These are phyloP conservation scores for Sebastes steindachneri DNA, from an alignment of 2,797 vertebrate genomes.

Conservation along the genomic window DNA sequence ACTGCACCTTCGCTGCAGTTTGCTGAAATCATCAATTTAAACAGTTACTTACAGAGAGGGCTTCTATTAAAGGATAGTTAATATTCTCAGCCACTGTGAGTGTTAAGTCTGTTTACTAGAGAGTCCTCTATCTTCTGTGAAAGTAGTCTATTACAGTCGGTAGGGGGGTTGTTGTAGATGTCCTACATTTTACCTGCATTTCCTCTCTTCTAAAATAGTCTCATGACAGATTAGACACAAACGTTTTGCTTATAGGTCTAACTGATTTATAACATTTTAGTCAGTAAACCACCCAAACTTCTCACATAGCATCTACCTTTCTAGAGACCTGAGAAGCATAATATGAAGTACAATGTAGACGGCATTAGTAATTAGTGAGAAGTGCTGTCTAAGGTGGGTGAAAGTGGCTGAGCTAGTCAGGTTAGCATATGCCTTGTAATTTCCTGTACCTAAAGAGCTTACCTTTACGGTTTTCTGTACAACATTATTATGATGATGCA, in stretches of 20 bases:
- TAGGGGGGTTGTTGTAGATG: neutral
- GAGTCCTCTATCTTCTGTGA: slow-evolving; percentile 7
- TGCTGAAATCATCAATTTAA: slow-evolving; percentile 53
- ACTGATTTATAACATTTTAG: slow-evolving; percentile 15
- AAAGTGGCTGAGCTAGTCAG: slow-evolving; percentile 33
- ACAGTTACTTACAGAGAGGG: slow-evolving; percentile 32
- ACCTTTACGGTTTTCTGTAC: neutral
- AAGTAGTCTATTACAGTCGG: neutral
- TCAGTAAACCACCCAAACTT: neutral
- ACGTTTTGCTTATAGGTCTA: neutral
- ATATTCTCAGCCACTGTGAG: slow-evolving; percentile 25
- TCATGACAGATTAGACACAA: slow-evolving; percentile 1
- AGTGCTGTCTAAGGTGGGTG: slow-evolving; percentile 29
- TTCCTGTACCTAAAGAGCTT: neutral
- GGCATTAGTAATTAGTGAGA: slow-evolving; percentile 14
- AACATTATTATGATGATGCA: slow-evolving; percentile 1
- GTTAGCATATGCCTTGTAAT: neutral
- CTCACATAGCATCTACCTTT: neutral
- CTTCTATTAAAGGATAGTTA: slow-evolving; percentile 42
- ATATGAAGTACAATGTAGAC: slow-evolving; percentile 2
- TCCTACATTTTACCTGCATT: slow-evolving; percentile 1
- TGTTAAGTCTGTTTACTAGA: slow-evolving; percentile 20
- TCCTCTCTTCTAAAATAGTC: neutral
- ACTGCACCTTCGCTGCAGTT: slow-evolving; percentile 31
- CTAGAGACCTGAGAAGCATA: neutral